A percentile compares a stretch with the other conserved stretches of the same genome.
phyloP scores from a whole-genome alignment of 2,888 invertebrate genomes.

The Hemistola chrysoprasaria region DNA sequence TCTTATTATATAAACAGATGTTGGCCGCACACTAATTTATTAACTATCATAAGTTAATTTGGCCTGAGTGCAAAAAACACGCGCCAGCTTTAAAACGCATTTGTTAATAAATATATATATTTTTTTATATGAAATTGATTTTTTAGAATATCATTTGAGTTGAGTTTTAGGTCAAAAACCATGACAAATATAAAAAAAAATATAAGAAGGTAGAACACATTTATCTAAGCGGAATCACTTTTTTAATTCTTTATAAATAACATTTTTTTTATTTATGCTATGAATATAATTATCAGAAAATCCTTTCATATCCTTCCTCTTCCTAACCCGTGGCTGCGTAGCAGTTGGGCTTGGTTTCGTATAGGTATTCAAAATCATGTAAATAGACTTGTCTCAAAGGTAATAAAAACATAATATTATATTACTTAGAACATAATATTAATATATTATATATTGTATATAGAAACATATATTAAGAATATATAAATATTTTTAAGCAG shows the following conservation, averaged over 20 bases:
- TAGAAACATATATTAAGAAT: constrained; percentile 35
- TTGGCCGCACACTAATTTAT: too few species aligned
- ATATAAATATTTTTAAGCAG: constrained; percentile 39
- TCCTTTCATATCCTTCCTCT: constrained; percentile 26
- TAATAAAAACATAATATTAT: constrained; percentile 49
- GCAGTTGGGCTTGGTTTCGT: constrained; percentile 81
- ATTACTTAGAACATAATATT: constrained; percentile 43
- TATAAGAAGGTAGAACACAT: too few species aligned
- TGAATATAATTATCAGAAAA: constrained; percentile 21
- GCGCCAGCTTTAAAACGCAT: too few species aligned
- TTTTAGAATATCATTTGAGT: too few species aligned
- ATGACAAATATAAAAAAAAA: too few species aligned
- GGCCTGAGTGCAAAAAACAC: too few species aligned
- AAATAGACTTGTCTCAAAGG: constrained; percentile 77
- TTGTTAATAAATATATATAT: too few species aligned
- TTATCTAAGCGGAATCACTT: too few species aligned
- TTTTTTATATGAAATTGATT: too few species aligned
- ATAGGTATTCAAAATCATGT: constrained; percentile 66
- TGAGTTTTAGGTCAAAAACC: too few species aligned
- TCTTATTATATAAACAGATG: too few species aligned
- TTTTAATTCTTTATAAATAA: constrained; percentile 17
- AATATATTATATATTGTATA: constrained; percentile 38
- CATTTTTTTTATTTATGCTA: constrained; percentile 15
- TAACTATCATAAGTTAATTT: too few species aligned
- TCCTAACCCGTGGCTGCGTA: constrained; percentile 66